These are phyloP conservation scores for Prietella phreatophila DNA, from an alignment of 2,113 vertebrate genomes.

Conservation along the genomic window DNA sequence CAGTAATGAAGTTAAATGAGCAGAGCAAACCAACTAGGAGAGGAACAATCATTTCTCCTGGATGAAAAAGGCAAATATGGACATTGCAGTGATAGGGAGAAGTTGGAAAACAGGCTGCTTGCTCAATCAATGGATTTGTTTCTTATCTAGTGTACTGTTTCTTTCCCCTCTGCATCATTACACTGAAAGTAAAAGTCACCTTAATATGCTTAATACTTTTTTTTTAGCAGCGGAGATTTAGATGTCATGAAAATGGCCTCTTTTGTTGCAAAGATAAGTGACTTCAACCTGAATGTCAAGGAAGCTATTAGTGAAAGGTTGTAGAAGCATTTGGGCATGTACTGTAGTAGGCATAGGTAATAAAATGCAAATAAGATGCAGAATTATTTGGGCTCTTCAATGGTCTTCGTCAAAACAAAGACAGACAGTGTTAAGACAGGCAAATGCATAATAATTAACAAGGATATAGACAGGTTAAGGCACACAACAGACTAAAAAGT, in stretches of 20 bases:
- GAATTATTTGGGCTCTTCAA: not conserved
- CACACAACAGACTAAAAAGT: not conserved
- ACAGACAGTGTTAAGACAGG: constrained; percentile 11
- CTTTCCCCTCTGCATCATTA: constrained; percentile 59
- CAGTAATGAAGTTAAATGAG: constrained; percentile 75
- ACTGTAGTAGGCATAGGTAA: constrained; percentile 7
- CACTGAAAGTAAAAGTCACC: constrained; percentile 74
- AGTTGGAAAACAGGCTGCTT: constrained; percentile 54
- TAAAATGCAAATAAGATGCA: constrained; percentile 37
- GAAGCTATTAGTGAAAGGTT: constrained; percentile 44
- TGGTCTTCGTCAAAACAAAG: not conserved
- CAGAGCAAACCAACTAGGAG: constrained; percentile 47
- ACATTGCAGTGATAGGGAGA: constrained; percentile 56
- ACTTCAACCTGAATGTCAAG: constrained; percentile 48
- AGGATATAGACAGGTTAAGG: not conserved
- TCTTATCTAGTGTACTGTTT: constrained; percentile 17
- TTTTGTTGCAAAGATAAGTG: constrained; percentile 54
- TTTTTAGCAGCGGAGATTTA: constrained; percentile 66
- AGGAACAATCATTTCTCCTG: constrained; percentile 54
- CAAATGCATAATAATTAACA: constrained; percentile 11
- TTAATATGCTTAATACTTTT: constrained; percentile 69
- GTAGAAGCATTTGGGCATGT: constrained; percentile 32
- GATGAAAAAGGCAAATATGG: constrained; percentile 56
- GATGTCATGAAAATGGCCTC: constrained; percentile 61
- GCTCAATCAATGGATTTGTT: constrained; percentile 69